These are phyloP conservation scores for Dendropsophus ebraccatus DNA, from an alignment of 2,113 vertebrate species.

Conservation along the genomic window DNA sequence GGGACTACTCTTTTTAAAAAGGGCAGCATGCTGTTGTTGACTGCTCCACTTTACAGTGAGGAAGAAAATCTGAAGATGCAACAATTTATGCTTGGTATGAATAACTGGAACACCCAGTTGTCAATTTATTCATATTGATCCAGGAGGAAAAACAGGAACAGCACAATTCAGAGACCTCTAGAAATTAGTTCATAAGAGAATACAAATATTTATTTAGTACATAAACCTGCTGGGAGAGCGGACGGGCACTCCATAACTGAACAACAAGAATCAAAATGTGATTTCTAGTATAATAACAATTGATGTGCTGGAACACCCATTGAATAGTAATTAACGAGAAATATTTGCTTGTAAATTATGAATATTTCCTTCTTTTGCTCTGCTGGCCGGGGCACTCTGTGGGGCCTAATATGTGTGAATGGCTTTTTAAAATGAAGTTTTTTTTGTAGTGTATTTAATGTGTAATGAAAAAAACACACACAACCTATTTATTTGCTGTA, in stretches of 20 bases:
- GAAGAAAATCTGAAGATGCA: background rate
- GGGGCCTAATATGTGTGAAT: background rate
- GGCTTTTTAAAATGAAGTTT: background rate
- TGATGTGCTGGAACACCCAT: too few species aligned
- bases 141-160: background rate
- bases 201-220: background rate
- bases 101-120: too few species aligned
- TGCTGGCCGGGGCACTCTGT: background rate
- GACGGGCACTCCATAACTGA: background rate
- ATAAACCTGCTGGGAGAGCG: background rate
- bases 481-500: background rate
- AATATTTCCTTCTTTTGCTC: background rate
- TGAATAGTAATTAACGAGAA: background rate
- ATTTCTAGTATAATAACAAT: too few species aligned
- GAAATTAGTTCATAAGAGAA: background rate
- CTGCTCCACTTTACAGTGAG: too few species aligned
- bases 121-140: background rate
- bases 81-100: background rate
- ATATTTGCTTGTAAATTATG: background rate
- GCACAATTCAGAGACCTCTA: background rate
- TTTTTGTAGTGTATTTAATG: constrained; percentile 12
- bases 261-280: background rate
- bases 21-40: too few species aligned
- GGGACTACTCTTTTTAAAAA: too few species aligned
- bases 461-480: background rate